Evolutionary conservation across 2,113 vertebrate genomes (phyloP).

Genomic region (Redunca redunca): DNA sequence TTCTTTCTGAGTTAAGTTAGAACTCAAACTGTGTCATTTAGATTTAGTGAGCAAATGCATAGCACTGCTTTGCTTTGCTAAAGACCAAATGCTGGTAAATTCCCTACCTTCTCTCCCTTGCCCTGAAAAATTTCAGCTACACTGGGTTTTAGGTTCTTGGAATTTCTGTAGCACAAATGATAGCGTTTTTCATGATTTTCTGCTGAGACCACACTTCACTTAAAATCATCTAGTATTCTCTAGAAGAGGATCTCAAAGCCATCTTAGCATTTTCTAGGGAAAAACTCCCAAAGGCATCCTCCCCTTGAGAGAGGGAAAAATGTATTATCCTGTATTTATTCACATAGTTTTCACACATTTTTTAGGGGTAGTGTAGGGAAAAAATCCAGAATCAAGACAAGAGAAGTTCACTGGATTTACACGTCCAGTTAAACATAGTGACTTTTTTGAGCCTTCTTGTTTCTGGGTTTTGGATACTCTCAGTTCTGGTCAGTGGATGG

Average conservation of each 20-base stretch:
- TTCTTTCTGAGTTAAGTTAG: slow-evolving; percentile 5
- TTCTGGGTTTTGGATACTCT: background rate
- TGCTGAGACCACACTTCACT: background rate
- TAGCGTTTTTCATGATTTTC: background rate
- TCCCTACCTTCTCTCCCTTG: background rate
- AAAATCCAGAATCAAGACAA: background rate
- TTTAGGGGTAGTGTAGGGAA: background rate
- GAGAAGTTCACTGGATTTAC: background rate
- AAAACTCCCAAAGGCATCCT: background rate
- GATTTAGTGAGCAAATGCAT: slow-evolving; percentile 11
- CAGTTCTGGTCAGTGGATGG: background rate
- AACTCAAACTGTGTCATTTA: background rate
- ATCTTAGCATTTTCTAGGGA: background rate
- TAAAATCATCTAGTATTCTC: background rate
- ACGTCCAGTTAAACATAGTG: background rate
- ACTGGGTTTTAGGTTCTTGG: background rate
- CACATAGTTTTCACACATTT: background rate
- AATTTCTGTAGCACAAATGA: background rate
- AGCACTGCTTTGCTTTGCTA: background rate
- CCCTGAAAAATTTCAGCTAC: background rate
- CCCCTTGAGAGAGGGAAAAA: background rate
- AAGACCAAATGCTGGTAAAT: background rate
- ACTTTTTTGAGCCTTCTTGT: background rate
- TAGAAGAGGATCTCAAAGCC: background rate
- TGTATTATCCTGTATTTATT: background rate